A percentile compares a stretch with the other conserved stretches of the same genome.
These are phyloP conservation scores for Drosophila yakuba DNA, from an alignment of 1,140 invertebrate genomes.

Conservation along the genomic window DNA sequence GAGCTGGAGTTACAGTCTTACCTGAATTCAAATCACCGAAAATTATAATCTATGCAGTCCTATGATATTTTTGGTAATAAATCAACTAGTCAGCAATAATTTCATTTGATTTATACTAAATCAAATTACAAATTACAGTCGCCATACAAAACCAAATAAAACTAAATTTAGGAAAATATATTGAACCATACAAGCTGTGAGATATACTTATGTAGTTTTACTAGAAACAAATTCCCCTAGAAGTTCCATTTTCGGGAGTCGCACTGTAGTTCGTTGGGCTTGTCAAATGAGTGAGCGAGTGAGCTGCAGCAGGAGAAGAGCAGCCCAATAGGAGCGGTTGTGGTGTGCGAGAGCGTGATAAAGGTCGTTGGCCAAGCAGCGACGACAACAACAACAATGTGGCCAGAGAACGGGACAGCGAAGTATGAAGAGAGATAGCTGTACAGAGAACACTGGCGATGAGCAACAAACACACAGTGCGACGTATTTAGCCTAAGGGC, in stretches of 20 bases:
- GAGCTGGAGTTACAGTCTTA: constrained; percentile 24
- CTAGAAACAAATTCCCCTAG: no score
- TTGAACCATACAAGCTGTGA: no score
- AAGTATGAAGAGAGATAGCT: constrained; percentile 9
- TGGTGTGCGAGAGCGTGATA: constrained; percentile 54
- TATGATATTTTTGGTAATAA: no score
- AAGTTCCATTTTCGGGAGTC: background rate
- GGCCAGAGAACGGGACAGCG: constrained; percentile 32
- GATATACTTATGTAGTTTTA: no score
- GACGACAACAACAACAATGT: constrained; percentile 58
- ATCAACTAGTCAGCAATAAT: no score
- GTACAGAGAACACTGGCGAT: constrained; percentile 35
- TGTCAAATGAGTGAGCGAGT: constrained; percentile 45
- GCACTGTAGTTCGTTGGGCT: constrained; percentile 30
- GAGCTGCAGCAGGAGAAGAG: constrained; percentile 62
- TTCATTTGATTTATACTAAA: no score
- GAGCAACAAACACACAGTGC: constrained; percentile 47
- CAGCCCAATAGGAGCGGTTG: constrained; percentile 23
- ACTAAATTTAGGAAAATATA: no score
- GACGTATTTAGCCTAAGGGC: constrained; percentile 78
- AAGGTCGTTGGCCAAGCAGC: constrained; percentile 79
- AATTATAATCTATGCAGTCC: no score
- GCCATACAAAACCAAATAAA: no score
- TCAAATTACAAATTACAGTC: no score
- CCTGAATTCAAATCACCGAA: background rate